Evolutionary conservation across 2,888 invertebrate species (phyloP).

Genomic region (Eudasyphora cyanicolor): DNA sequence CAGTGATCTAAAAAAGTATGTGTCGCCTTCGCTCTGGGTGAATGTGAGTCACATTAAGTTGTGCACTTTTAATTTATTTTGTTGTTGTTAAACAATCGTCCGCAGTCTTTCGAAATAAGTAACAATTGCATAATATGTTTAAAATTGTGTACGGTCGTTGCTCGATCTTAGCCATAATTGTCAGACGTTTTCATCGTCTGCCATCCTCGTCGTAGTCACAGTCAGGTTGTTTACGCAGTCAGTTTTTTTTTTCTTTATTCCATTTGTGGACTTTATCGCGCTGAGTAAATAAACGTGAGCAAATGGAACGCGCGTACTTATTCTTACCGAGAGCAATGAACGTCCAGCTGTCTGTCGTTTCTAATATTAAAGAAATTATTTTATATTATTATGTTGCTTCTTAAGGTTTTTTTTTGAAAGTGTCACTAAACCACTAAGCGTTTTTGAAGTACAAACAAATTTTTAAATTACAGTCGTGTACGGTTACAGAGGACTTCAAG

Average conservation of each 20-base stretch:
- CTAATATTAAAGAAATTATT: too few relatives aligned
- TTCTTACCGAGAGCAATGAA: neutral
- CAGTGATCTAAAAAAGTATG: neutral
- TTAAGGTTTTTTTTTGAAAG: too few relatives aligned
- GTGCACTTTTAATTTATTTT: too few relatives aligned
- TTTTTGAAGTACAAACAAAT: too few relatives aligned
- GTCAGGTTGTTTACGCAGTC: neutral
- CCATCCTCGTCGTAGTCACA: neutral
- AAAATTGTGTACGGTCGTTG: slow-evolving; percentile 30
- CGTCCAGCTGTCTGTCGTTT: neutral
- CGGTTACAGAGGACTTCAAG: too few relatives aligned
- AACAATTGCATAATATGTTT: slow-evolving; percentile 30
- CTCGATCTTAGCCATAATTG: neutral
- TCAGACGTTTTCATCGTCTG: neutral
- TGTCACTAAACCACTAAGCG: too few relatives aligned
- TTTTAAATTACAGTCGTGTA: too few relatives aligned
- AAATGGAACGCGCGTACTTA: neutral
- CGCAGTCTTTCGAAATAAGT: neutral
- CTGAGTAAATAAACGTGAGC: neutral
- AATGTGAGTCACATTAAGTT: neutral
- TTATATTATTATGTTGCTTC: too few relatives aligned
- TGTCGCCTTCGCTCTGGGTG: too few relatives aligned
- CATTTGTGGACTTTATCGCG: neutral
- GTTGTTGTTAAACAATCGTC: neutral
- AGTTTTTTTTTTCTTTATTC: neutral